Conservation (phyloP, 2,113 vertebrate species). For the Noturus placidus region DNA sequence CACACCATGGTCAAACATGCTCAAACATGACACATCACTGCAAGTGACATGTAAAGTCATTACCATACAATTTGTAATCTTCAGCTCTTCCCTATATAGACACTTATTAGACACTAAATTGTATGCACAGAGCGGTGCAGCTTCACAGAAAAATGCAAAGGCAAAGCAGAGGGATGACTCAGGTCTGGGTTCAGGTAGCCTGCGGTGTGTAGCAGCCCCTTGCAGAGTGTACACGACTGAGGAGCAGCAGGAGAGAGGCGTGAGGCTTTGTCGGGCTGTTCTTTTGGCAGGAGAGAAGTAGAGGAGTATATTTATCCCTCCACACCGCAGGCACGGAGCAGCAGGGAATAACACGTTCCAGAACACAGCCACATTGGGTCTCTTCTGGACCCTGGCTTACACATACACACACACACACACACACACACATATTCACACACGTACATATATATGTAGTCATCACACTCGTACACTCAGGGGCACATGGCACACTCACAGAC, state of each 20-base stretch:
- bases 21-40: neutral
- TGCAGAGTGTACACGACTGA: slow-evolving; percentile 31
- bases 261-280: slow-evolving; percentile 50
- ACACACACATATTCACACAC: slow-evolving; percentile 25
- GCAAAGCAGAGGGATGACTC: slow-evolving; percentile 26
- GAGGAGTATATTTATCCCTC: slow-evolving; percentile 55
- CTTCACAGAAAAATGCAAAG: slow-evolving; percentile 3
- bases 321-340: slow-evolving; percentile 44
- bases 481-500: slow-evolving; percentile 43
- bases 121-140: neutral
- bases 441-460: slow-evolving; percentile 5
- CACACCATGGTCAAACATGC: neutral
- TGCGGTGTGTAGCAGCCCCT: slow-evolving; percentile 36
- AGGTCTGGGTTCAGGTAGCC: slow-evolving; percentile 41
- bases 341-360: slow-evolving; percentile 53
- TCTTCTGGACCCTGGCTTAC: slow-evolving; percentile 45
- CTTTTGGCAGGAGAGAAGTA: slow-evolving; percentile 53
- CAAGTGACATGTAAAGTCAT: neutral
- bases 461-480: slow-evolving; percentile 1
- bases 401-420: slow-evolving; percentile 42
- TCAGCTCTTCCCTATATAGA: neutral
- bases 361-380: slow-evolving; percentile 52
- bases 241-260: slow-evolving; percentile 36
- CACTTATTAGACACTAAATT: neutral
- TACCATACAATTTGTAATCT: neutral